Base-by-base conservation (phyloP, 2,113 vertebrate genomes). In the Anolis carolinensis region DNA sequence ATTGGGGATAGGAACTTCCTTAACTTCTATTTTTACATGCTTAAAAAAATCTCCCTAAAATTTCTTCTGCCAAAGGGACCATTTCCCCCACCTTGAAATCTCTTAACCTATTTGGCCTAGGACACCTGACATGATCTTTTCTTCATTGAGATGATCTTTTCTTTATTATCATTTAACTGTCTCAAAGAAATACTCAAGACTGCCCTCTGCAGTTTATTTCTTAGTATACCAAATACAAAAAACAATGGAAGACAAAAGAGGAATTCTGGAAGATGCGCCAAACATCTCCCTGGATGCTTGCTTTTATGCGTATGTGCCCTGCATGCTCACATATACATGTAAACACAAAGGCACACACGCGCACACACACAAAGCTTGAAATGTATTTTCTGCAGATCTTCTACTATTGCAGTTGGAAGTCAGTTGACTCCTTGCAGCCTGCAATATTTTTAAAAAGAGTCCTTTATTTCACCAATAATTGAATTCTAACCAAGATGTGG, bases 151-250 rank as follows among this genome's bases (percentile, higher is more conserved):
- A 44, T n/a, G 39, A 7, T 32, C 18, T 50, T 81, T 30, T 32
- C 44, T 16, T 50, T 50, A 81, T 39, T 13, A 71, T 32, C 30
- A 11, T 36, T 2, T 81, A 21, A 52, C 14, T 2, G 27, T 52
- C 30, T 71, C 67, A 81, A 67, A 34, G 16, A 70, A 82, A 52
- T 52, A 71, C 21, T 52, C 80, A 82, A 55, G 25, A 14, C 30
- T 82, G 80, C 44, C 65, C 67, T 82, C 80, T 82, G 50, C 16
- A 27, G 80, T 71, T 20, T 82, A 52, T 34, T n/a, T 59, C 39
- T 50, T 71, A 14, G 80, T 23, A 18, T 3, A 63, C 4, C 16
- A 25, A 50, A 39, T n/a, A 52, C 32, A n/a, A 55, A 82, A 52
- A 52, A 23, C 44, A 71, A 71, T n/a, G n/a, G 7, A 30, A 30